Percentiles rank a stretch among this genome's conserved stretches.
These are phyloP conservation scores for Rambutsinella grinnellia DNA, from an alignment of 2,888 invertebrate genomes.

Conservation along the genomic window DNA sequence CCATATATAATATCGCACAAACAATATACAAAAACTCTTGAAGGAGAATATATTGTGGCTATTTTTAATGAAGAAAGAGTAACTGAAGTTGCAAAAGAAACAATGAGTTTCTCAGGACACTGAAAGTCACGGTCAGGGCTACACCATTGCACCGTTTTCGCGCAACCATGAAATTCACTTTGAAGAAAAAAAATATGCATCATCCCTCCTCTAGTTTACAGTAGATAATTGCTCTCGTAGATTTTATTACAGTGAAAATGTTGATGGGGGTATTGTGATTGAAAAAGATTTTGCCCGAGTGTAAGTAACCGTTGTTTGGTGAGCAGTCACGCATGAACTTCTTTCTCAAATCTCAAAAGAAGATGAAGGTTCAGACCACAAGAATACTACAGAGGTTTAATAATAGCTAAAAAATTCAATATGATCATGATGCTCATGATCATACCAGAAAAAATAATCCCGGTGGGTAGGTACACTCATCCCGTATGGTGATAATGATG, in stretches of 20 bases:
- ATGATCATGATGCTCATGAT: neutral
- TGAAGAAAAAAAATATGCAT: conserved; percentile 17
- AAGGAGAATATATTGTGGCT: too few species aligned
- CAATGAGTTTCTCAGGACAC: conserved; percentile 11
- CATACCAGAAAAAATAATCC: neutral
- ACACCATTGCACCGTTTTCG: conserved; percentile 43
- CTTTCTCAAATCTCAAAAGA: neutral
- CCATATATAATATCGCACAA: neutral
- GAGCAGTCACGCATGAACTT: conserved; percentile 52
- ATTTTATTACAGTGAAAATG: neutral
- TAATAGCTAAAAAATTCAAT: neutral
- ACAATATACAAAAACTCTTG: too few species aligned
- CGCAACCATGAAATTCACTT: conserved; percentile 37
- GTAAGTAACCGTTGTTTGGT: conserved; percentile 43
- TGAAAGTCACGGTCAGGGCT: conserved; percentile 52
- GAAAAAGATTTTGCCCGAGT: conserved; percentile 23
- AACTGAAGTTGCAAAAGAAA: conserved; percentile 19
- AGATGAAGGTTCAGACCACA: conserved; percentile 12
- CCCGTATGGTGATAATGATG: neutral
- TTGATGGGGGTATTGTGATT: conserved; percentile 18
- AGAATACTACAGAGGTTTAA: neutral
- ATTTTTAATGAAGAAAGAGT: neutral
- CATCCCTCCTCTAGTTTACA: neutral
- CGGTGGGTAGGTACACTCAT: neutral
- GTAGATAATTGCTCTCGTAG: neutral